Base-by-base conservation (phyloP, 1,140 invertebrate genomes). In the Pomacea maculata region DNA sequence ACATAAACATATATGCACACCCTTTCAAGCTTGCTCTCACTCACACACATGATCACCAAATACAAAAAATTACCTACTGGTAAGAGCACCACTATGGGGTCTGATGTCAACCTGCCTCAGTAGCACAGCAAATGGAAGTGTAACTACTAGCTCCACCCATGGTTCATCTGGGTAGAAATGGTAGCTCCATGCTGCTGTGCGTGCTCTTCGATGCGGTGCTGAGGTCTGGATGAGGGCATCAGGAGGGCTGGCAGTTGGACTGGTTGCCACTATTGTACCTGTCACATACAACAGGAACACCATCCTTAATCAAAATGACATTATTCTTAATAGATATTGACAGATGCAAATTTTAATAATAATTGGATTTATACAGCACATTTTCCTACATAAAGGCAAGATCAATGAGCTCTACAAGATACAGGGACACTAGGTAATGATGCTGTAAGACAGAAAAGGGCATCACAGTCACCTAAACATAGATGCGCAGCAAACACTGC, bases 151-250 rank as follows among this genome's bases (percentile, higher is more conserved):
- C 89, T 97, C 96, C 1, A 97, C 95, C 92, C 95, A 96, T 15
- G 94, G 94, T 91, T 98, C 96, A 85, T 97, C 96, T 1, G 96
- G 96, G 91, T 96, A 97, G 92, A 97, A 98, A 91, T 97, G 96
- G 91, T 97, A 97, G 61, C 95, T 96, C 95, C 96, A 97, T 68
- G 96, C 95, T 3, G 97, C 95, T 12, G 95, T 95, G 78, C 96
- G 93, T 1, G 96, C 95, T 83, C 96, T 92, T 83, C 96, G 93
- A 85, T 97, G 95, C 54, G 95, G 95, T 14, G 95, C 94, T 1
- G 91, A 93, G 87, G 93, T 93, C 85, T 95, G 94, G 80, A 98
- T 95, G 4, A 98, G 92, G 71, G 96, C 95, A 88, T 97, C 96
- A 0, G 96, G 95, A 12, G 96, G 94, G 89, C 96, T 96, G 9